Conservation (phyloP, 2,888 invertebrate species). For the Anthophora plumipes region DNA sequence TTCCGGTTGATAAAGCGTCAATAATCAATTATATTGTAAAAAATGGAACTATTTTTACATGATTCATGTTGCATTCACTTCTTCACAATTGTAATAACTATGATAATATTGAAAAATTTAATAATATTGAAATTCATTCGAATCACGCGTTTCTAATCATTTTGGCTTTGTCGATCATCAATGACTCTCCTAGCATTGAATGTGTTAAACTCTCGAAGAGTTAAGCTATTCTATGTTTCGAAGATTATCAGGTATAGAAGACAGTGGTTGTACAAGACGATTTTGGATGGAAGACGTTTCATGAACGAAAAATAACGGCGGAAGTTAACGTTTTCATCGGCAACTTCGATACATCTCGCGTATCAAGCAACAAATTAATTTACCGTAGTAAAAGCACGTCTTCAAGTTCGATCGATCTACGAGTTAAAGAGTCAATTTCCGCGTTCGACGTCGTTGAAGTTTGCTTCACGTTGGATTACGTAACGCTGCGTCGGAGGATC, state of each 20-base stretch:
- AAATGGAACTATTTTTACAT: too few relatives aligned
- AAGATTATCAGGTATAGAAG: background rate
- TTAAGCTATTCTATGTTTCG: constrained; percentile 3
- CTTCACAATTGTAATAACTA: too few relatives aligned
- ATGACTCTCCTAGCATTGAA: too few relatives aligned
- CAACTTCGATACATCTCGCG: background rate
- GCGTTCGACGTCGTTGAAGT: constrained; percentile 8
- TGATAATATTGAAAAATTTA: too few relatives aligned
- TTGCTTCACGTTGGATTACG: background rate
- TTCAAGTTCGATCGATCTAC: constrained; percentile 14
- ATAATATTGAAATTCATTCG: too few relatives aligned
- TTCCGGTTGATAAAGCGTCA: too few relatives aligned
- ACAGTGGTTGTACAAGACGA: constrained; percentile 2
- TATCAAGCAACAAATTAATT: constrained; percentile 4
- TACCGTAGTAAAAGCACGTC: background rate
- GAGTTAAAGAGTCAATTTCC: constrained; percentile 27
- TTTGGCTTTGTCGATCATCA: too few relatives aligned
- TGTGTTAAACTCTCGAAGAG: too few relatives aligned
- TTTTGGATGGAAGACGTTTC: background rate
- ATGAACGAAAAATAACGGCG: background rate
- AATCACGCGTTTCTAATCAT: too few relatives aligned
- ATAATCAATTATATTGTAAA: too few relatives aligned
- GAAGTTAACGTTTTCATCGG: constrained; percentile 4
- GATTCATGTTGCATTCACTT: too few relatives aligned
- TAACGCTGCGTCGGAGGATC: background rate